Base-by-base conservation (phyloP, 1,140 invertebrate species). In the Stenopsyche tienmushanensis region DNA sequence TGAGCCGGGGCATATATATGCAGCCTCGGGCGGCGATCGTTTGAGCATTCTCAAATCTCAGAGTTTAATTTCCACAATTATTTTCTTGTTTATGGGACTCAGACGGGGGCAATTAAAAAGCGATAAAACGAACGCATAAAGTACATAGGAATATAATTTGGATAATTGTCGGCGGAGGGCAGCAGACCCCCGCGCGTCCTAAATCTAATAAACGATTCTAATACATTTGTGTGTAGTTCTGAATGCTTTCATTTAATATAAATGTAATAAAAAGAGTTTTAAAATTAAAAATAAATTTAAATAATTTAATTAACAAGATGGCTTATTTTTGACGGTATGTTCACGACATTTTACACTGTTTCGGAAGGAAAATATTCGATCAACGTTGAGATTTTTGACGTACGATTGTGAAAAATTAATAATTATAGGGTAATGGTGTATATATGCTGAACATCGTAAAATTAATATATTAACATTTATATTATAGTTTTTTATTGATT, bases 71-170 rank as follows among this genome's bases (percentile, higher is more conserved):
- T 69, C 24, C 13, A 62, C 52, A 69, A 69, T 65, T 65, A 65
- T 65, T 57, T 60, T 42, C 55, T 65, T 62, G 52, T 69, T 65
- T 69, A 65, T 50, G 67, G 59, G 34, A 25, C 49, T 45, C 58
- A 41, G 63, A 65, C 67, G 29, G 67, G 42, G 52, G 63, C 67
- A 69, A 69, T 69, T 69, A 69, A 69, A 69, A 69, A 65, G 53
- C 49, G 44, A 69, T 69, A 69, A 69, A 69, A 69, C 50, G 34
- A 58, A 47, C 52, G 59, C 63, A 69, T 65, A 65, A 65, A 69
- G 63, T 69, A 69, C 67, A 44, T 34, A 62, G 17, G 57, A 64
- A 57, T 55, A 68, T 68, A 64, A 64, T 68, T 68, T 42, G 25
- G 55, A 60, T 68, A 68, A 68, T 68, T 64, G 50, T 60, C 18